phyloP scores from a whole-genome alignment of 2,888 invertebrate genomes.

The Tinea trinotella region DNA sequence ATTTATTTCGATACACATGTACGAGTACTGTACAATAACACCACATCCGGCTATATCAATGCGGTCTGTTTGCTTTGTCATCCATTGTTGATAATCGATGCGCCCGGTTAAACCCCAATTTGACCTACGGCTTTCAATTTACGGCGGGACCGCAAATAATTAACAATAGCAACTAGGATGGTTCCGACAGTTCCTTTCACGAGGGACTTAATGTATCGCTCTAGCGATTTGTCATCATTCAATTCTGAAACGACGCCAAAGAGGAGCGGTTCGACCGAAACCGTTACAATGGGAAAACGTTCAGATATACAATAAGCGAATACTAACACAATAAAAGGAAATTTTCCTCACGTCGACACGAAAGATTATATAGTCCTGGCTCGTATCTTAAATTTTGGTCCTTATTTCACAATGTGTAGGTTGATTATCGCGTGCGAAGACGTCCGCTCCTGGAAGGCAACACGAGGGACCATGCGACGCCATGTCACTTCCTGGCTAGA shows the following conservation, averaged over 20 bases:
- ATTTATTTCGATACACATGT: not conserved
- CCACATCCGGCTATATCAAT: constrained; percentile 1
- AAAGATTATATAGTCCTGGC: constrained; percentile 40
- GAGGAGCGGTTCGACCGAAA: constrained; percentile 36
- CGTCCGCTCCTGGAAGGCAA: not conserved
- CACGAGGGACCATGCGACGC: constrained; percentile 26
- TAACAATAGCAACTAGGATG: constrained; percentile 37
- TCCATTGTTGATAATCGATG: constrained; percentile 8
- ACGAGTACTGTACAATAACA: not conserved
- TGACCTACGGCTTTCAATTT: constrained; percentile 16
- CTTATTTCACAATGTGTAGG: constrained; percentile 30
- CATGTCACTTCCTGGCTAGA: constrained; percentile 38
- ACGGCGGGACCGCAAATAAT: constrained; percentile 12
- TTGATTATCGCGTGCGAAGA: not conserved
- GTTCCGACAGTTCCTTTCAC: constrained; percentile 33
- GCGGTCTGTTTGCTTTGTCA: not conserved
- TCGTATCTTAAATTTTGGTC: constrained; percentile 34
- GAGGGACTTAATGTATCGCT: constrained; percentile 45
- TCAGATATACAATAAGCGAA: constrained; percentile 60
- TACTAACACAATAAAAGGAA: constrained; percentile 62
- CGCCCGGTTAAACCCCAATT: constrained; percentile 10
- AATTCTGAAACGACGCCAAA: constrained; percentile 48
- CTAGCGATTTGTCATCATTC: constrained; percentile 55
- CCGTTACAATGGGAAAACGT: constrained; percentile 51
- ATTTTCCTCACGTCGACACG: constrained; percentile 46